phyloP scores from a whole-genome alignment of 2,113 vertebrate genomes.

The Mastomys coucha region DNA sequence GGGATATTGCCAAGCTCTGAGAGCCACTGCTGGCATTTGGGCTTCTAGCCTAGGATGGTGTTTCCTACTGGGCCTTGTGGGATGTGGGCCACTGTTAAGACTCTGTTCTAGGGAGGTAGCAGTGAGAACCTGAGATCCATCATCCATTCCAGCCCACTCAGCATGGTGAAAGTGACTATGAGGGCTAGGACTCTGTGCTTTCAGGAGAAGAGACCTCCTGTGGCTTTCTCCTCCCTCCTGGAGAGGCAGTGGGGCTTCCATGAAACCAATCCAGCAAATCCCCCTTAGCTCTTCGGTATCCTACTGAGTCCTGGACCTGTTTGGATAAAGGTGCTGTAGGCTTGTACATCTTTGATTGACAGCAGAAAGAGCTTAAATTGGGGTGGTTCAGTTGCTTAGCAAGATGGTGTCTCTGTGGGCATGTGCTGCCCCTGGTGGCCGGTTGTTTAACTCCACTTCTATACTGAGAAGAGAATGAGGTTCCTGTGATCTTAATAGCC shows the following conservation, averaged over 20 bases:
- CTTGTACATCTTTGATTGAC: neutral
- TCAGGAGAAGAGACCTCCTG: neutral
- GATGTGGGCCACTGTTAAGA: neutral
- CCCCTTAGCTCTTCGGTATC: neutral
- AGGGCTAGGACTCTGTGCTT: neutral
- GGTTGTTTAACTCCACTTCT: neutral
- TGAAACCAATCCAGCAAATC: neutral
- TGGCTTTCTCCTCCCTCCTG: neutral
- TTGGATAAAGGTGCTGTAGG: neutral
- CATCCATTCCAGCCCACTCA: neutral
- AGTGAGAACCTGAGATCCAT: neutral
- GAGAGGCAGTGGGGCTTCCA: neutral
- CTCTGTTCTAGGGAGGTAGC: neutral
- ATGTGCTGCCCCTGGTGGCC: neutral
- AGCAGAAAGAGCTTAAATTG: neutral
- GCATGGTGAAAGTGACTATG: neutral
- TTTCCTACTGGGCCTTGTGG: neutral
- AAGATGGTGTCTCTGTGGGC: neutral
- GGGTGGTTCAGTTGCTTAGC: neutral
- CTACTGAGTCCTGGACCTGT: neutral
- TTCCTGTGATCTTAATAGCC: rapidly evolving
- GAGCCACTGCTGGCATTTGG: slow-evolving; percentile 3
- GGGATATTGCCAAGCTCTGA: slow-evolving; percentile 68
- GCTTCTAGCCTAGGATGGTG: neutral
- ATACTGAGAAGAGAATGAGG: too few relatives aligned